Evolutionary conservation across 2,113 vertebrate species (phyloP).

Genomic region (Rostratula benghalensis): DNA sequence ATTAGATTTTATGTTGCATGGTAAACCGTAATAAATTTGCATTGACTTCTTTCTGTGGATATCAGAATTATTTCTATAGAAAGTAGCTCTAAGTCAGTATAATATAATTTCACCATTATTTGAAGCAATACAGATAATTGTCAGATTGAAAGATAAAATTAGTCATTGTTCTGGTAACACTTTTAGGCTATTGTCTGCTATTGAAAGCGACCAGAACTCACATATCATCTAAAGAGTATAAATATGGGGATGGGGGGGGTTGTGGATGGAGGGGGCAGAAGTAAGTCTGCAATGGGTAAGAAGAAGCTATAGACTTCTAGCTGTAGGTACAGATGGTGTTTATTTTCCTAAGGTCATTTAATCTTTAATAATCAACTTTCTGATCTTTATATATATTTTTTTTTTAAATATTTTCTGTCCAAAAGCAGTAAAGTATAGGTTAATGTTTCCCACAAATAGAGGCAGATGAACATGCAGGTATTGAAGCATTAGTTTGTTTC

Average conservation of each 20-base stretch:
- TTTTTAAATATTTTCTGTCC: neutral
- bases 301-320: neutral
- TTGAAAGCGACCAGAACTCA: neutral
- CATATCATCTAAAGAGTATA: neutral
- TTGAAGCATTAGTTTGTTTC: neutral
- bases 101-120: neutral
- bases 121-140: neutral
- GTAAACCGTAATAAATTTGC: neutral
- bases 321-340: neutral
- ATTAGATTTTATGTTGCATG: neutral
- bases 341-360: neutral
- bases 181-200: neutral
- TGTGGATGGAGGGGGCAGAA: neutral
- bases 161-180: neutral
- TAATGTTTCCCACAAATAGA: neutral
- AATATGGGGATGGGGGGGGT: neutral
- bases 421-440: neutral
- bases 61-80: neutral
- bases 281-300: neutral
- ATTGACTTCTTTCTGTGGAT: neutral
- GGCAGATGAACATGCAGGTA: neutral
- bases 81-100: neutral
- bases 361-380: neutral
- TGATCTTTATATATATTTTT: too few relatives aligned
- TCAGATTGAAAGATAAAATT: neutral